phyloP scores from a whole-genome alignment of 2,797 vertebrate genomes.

The Phalloptychus januarius region DNA sequence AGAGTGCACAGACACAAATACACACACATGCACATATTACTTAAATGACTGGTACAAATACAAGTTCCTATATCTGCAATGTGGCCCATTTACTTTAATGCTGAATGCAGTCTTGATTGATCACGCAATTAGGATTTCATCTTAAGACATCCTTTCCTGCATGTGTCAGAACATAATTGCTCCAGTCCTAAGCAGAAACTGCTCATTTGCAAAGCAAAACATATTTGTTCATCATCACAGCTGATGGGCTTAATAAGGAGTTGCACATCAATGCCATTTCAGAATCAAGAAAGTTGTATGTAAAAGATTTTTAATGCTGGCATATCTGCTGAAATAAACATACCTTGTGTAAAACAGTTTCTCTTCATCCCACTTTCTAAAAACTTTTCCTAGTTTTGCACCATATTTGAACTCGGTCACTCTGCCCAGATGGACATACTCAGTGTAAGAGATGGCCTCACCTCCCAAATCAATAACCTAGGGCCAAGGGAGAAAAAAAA shows the following conservation, averaged over 20 bases:
- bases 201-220: background rate
- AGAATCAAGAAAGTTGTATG: background rate
- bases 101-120: background rate
- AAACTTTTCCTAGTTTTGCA: conserved; percentile 85
- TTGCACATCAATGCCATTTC: background rate
- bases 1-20: no score
- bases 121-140: background rate
- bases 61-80: background rate
- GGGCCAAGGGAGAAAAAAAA: background rate
- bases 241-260: background rate
- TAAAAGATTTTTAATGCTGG: background rate
- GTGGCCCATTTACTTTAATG: background rate
- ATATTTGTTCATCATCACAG: background rate
- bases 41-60: background rate
- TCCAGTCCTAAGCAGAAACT: background rate
- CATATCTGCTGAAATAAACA: conserved; percentile 8
- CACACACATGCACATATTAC: background rate
- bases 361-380: conserved; percentile 90
- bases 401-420: conserved; percentile 96
- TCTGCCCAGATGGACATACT: conserved; percentile 86
- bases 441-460: conserved; percentile 76
- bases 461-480: conserved; percentile 75
- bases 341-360: conserved; percentile 90
- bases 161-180: background rate
- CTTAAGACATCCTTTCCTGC: background rate